Evolutionary conservation across 2,113 vertebrate genomes (phyloP), one percentile per base, ranked within the genome.

Genomic region (Rafetus swinhoei): DNA sequence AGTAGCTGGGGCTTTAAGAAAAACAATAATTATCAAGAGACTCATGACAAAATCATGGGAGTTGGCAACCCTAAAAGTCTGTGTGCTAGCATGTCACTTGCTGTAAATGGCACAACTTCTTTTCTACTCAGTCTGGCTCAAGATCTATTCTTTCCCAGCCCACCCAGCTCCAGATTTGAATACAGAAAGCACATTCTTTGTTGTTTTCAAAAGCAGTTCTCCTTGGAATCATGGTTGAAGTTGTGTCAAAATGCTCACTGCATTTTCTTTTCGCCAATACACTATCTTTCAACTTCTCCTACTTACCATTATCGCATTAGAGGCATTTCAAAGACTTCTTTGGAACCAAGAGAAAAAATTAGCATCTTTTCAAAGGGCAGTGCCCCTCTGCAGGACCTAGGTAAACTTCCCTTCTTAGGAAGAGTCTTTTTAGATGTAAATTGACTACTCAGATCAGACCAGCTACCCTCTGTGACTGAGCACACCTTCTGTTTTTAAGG

Each of bases 321-420:
- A 93, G 92, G 90, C 77, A 96, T 97, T 97, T 97, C 97, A 97
- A 97, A 95, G 95, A 95, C 76, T 84, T 93, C 94, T 97, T 92
- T 96, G 97, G 96, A 97, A 97, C 89, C 57, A 82, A 96, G 93
- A 79, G 81, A 54, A 54, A 54, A 91, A 96, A 95, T 97, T 96
- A 96, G 89, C 93, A 89, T 93, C 81, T 8, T 95, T 93, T 97
- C 94, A 97, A 97, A 95, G 95, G 82, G 52, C 90, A 84, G 94
- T 95, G 84, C 76, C 91, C 96, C 92, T 76, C 90, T 92, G 77
- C 1, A 7, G 82, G 94, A 86, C 35, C 85, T 91, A 93, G 85
- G 94, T 95, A 97, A 97, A 97, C 96, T 97, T 97, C 97, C 97
- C 94, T 92, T 94, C 76, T 90, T 69, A 96, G 81, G 87, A 90